Evolutionary conservation across 1,140 invertebrate genomes (phyloP).

Genomic region (Dinoponera quadriceps): DNA sequence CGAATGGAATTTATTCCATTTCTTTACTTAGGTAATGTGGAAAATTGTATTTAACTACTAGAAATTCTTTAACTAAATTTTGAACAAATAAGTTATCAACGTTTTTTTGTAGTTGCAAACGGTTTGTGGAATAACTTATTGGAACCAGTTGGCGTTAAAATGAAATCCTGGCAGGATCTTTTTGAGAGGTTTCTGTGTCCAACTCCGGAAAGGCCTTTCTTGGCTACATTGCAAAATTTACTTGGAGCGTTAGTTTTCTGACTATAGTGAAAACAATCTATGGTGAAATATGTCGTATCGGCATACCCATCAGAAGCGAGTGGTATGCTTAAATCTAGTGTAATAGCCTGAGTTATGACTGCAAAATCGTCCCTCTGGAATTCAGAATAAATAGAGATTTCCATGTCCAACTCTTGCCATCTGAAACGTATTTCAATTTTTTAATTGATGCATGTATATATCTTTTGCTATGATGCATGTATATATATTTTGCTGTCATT

Average conservation of each 20-base stretch:
- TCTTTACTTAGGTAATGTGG: background rate
- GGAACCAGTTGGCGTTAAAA: too few relatives aligned
- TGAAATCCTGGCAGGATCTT: too few relatives aligned
- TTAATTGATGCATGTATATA: background rate
- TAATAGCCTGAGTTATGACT: constrained; percentile 87
- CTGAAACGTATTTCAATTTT: constrained; percentile 59
- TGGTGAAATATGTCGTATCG: constrained; percentile 88
- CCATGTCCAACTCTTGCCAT: constrained; percentile 78
- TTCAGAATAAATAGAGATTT: constrained; percentile 81
- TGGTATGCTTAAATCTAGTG: constrained; percentile 81
- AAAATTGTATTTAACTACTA: background rate
- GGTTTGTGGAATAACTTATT: too few relatives aligned
- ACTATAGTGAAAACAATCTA: constrained; percentile 91
- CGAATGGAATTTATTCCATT: too few relatives aligned
- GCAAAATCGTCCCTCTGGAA: constrained; percentile 88
- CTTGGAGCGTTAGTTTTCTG: constrained; percentile 88
- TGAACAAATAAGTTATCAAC: too few relatives aligned
- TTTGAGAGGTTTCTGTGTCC: too few relatives aligned
- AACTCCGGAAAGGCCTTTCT: too few relatives aligned
- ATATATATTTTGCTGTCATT: background rate
- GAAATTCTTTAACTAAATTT: too few relatives aligned
- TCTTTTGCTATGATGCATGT: too few relatives aligned
- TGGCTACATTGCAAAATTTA: constrained; percentile 81
- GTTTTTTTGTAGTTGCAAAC: too few relatives aligned
- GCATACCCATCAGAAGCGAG: constrained; percentile 77